Percentiles rank a stretch among this genome's conserved stretches.
phyloP scores from a whole-genome alignment of 2,113 vertebrate genomes.

The Puntigrus tetrazona region DNA sequence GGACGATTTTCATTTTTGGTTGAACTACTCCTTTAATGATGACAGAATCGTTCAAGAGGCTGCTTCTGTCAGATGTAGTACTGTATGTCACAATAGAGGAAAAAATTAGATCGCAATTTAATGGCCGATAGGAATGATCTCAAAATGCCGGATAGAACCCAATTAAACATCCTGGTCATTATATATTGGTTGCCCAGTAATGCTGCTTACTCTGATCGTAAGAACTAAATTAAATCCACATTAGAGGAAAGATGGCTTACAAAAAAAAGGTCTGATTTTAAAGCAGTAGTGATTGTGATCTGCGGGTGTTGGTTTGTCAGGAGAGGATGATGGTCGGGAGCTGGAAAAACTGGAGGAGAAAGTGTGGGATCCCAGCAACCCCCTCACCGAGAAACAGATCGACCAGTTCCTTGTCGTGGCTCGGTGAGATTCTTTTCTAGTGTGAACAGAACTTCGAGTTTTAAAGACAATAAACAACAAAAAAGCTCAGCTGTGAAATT shows the following conservation, averaged over 20 bases:
- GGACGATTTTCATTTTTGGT: no score
- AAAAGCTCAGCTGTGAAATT: not conserved
- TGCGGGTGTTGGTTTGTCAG: conserved; percentile 66
- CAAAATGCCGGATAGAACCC: not conserved
- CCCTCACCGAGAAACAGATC: conserved; percentile 92
- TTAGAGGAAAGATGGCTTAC: not conserved
- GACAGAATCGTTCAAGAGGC: no score
- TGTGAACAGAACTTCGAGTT: not conserved
- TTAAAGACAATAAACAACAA: not conserved
- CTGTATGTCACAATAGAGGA: no score
- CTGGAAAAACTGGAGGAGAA: conserved; percentile 92
- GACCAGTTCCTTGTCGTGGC: conserved; percentile 99
- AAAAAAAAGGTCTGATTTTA: conserved; percentile 12
- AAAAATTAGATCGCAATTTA: not conserved
- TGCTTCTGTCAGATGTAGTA: no score
- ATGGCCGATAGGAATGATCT: no score
- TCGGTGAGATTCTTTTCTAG: conserved; percentile 78
- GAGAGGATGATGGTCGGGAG: conserved; percentile 88
- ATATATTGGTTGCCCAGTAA: no score
- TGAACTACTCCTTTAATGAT: no score
- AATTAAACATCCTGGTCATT: not conserved
- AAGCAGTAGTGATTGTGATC: conserved; percentile 23
- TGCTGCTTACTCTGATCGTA: not conserved
- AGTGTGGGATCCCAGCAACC: conserved; percentile 90
- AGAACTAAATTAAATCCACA: not conserved